phyloP scores from a whole-genome alignment of 2,797 vertebrate species.

The Mormyrops boulengeri region DNA sequence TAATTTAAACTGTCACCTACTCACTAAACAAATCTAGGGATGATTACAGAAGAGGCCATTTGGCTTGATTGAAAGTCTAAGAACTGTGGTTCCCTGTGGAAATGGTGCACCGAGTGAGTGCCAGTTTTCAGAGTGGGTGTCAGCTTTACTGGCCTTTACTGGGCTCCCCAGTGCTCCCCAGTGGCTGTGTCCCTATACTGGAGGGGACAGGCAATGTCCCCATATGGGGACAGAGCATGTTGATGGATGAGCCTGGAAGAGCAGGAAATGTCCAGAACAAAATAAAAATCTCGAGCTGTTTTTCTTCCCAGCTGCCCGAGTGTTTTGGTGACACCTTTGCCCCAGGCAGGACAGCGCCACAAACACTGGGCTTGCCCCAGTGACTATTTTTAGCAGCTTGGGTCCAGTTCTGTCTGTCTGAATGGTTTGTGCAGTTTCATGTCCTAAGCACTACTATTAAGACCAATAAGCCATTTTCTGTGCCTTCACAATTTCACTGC shows the following conservation, averaged over 20 bases:
- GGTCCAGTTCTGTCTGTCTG: neutral
- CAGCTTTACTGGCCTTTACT: neutral
- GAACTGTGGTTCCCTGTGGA: neutral
- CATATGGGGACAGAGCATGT: neutral
- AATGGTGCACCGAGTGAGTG: neutral
- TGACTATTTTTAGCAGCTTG: neutral
- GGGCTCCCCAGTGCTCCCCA: neutral
- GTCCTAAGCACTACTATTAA: neutral
- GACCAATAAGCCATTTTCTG: neutral
- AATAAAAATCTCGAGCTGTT: neutral
- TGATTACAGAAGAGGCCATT: neutral
- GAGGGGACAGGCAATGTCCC: neutral
- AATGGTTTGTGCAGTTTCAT: neutral
- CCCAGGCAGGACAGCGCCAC: neutral
- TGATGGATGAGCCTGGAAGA: neutral
- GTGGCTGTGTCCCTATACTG: neutral
- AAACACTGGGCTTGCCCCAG: neutral
- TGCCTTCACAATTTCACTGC: neutral
- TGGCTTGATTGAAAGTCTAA: neutral
- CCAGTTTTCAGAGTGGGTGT: neutral
- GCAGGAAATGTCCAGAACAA: neutral
- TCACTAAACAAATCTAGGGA: neutral
- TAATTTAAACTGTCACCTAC: neutral
- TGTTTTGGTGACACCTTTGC: neutral
- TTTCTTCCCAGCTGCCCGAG: neutral